Evolutionary conservation across 2,888 invertebrate genomes (phyloP).

Genomic region (Cetonia aurata): DNA sequence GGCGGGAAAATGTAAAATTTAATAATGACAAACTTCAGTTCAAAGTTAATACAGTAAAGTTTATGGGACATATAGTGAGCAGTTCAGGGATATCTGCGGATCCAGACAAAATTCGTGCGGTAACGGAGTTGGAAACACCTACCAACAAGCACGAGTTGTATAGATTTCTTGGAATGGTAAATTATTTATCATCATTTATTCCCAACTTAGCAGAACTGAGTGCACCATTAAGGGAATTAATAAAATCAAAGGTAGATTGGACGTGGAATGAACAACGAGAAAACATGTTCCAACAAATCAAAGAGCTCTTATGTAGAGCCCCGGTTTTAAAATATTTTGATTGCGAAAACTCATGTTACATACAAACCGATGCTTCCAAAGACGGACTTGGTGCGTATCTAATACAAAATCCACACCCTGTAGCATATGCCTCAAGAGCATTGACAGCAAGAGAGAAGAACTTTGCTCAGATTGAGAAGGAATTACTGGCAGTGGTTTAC

Average conservation of each 20-base stretch:
- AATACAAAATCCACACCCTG: background rate
- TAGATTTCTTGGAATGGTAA: background rate
- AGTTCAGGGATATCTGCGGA: background rate
- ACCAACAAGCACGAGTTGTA: background rate
- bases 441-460: background rate
- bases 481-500: background rate
- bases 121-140: background rate
- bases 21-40: slow-evolving; percentile 31
- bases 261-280: no score
- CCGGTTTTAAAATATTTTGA: background rate
- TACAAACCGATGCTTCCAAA: background rate
- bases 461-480: background rate
- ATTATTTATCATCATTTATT: background rate
- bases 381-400: background rate
- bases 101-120: background rate
- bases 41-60: slow-evolving; percentile 1
- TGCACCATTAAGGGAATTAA: background rate
- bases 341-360: background rate
- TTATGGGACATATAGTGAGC: background rate
- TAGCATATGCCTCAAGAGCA: background rate
- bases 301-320: no score
- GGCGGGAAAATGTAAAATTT: background rate
- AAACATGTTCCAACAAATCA: no score
- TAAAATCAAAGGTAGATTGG: no score
- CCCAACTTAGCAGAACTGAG: background rate